Conservation (phyloP, 2,888 invertebrate genomes). For the Endotricha flammealis region DNA sequence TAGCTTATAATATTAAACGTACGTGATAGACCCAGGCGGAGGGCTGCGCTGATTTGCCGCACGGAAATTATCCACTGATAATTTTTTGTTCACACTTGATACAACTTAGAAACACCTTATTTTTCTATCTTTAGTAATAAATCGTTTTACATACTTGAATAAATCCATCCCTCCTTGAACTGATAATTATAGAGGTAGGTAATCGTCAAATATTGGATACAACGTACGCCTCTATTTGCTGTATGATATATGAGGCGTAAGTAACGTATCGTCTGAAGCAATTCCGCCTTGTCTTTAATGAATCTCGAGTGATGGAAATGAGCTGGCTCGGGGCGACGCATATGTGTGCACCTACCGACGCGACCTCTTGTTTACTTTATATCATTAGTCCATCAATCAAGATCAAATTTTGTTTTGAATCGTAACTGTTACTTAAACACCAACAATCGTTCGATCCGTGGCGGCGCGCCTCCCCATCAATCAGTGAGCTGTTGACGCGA, state of each 20-base stretch:
- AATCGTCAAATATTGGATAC: slow-evolving; percentile 10
- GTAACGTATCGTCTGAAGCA: slow-evolving; percentile 36
- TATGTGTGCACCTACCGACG: slow-evolving; percentile 46
- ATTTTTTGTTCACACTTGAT: too few species aligned
- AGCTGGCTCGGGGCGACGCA: slow-evolving; percentile 44
- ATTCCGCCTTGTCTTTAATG: slow-evolving; percentile 30
- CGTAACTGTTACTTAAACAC: slow-evolving; percentile 73
- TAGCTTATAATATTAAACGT: slow-evolving; percentile 74
- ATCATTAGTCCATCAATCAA: slow-evolving; percentile 77
- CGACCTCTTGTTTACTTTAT: slow-evolving; percentile 66
- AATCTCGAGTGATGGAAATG: slow-evolving; percentile 40
- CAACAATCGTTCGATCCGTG: slow-evolving; percentile 60
- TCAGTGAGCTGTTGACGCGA: slow-evolving; percentile 51
- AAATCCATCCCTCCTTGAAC: slow-evolving; percentile 1
- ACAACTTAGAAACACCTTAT: too few species aligned
- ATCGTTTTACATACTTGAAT: too few species aligned
- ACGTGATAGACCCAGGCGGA: slow-evolving; percentile 57
- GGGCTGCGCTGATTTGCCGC: slow-evolving; percentile 26
- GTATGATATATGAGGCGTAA: slow-evolving; percentile 34
- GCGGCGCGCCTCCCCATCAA: slow-evolving; percentile 58
- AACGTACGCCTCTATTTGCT: slow-evolving; percentile 16
- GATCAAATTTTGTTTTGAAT: slow-evolving; percentile 68
- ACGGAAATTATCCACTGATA: too few species aligned
- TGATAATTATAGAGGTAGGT: slow-evolving; percentile 10
- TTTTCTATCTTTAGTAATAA: too few species aligned